These are phyloP conservation scores for Ischnus inquisitorius DNA, from an alignment of 2,888 invertebrate genomes.

Conservation along the genomic window DNA sequence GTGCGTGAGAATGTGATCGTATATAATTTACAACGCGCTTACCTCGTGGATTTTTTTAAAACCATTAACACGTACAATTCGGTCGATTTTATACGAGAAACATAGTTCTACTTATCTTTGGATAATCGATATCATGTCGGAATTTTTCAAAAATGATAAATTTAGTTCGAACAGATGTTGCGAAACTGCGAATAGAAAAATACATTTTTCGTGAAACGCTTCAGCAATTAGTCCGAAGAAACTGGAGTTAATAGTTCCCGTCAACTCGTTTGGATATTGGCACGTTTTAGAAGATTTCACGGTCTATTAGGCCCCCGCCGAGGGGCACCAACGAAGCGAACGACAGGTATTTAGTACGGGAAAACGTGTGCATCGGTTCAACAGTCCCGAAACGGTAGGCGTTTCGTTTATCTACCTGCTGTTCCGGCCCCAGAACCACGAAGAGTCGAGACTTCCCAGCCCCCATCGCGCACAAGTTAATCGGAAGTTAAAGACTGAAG, in stretches of 20 bases:
- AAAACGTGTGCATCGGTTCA: constrained; percentile 48
- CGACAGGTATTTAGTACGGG: constrained; percentile 62
- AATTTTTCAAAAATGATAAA: neutral
- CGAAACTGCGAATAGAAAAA: neutral
- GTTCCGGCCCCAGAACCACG: constrained; percentile 45
- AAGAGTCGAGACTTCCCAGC: constrained; percentile 59
- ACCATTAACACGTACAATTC: neutral
- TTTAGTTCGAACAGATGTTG: neutral
- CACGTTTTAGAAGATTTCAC: constrained; percentile 72
- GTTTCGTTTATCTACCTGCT: constrained; percentile 80
- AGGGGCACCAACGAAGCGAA: neutral
- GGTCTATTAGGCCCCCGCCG: constrained; percentile 67
- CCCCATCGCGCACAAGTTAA: constrained; percentile 77
- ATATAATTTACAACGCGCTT: neutral
- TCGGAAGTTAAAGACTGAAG: constrained; percentile 80
- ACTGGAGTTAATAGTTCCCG: constrained; percentile 36
- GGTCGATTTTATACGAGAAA: no score
- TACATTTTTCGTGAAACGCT: neutral
- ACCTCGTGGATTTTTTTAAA: neutral
- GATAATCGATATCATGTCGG: neutral
- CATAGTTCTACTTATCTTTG: neutral
- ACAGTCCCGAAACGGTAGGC: constrained; percentile 71
- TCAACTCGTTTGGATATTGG: constrained; percentile 33
- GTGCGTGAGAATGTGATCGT: neutral
- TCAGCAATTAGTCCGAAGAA: constrained; percentile 69